phyloP scores from a whole-genome alignment of 2,113 vertebrate genomes.

The Scytalopus superciliaris region DNA sequence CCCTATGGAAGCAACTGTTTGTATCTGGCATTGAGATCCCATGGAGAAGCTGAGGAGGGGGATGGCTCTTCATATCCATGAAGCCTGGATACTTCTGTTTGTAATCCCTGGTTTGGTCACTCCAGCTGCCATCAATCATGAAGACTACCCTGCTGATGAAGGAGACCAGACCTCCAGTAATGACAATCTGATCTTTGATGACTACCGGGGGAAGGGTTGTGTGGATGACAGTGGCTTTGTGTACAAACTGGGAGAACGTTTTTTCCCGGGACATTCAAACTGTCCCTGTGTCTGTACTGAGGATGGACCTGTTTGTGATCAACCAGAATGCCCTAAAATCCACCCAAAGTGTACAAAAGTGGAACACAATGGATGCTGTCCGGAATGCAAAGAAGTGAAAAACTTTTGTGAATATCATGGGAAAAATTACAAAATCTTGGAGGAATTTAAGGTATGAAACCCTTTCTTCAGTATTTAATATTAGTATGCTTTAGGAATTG shows the following conservation, averaged over 20 bases:
- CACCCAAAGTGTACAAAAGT: slow-evolving; percentile 99
- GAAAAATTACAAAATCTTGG: slow-evolving; percentile 97
- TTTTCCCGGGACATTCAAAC: slow-evolving; percentile 98
- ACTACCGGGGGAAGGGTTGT: slow-evolving; percentile 97
- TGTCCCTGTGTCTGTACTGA: slow-evolving; percentile 98
- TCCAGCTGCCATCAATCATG: slow-evolving; percentile 86
- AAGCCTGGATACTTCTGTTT: slow-evolving; percentile 86
- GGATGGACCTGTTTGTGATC: slow-evolving; percentile 98
- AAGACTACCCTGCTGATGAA: slow-evolving; percentile 93
- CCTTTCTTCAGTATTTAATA: neutral
- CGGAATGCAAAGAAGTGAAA: slow-evolving; percentile 98
- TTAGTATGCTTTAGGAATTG: neutral
- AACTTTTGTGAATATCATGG: slow-evolving; percentile 99
- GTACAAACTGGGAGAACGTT: slow-evolving; percentile 96
- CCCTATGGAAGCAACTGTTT: slow-evolving; percentile 79
- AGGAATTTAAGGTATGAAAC: slow-evolving; percentile 96
- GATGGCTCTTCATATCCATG: slow-evolving; percentile 89
- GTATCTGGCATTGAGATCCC: slow-evolving; percentile 69
- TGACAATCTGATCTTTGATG: slow-evolving; percentile 94
- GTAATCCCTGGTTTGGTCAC: slow-evolving; percentile 81
- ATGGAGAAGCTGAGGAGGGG: slow-evolving; percentile 82
- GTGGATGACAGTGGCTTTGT: slow-evolving; percentile 99
- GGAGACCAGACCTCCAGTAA: slow-evolving; percentile 88
- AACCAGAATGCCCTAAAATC: slow-evolving; percentile 97
- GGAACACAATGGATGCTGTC: slow-evolving; percentile 98